These are phyloP conservation scores for Neotoma lepida DNA, from an alignment of 2,113 vertebrate genomes.

Conservation along the genomic window DNA sequence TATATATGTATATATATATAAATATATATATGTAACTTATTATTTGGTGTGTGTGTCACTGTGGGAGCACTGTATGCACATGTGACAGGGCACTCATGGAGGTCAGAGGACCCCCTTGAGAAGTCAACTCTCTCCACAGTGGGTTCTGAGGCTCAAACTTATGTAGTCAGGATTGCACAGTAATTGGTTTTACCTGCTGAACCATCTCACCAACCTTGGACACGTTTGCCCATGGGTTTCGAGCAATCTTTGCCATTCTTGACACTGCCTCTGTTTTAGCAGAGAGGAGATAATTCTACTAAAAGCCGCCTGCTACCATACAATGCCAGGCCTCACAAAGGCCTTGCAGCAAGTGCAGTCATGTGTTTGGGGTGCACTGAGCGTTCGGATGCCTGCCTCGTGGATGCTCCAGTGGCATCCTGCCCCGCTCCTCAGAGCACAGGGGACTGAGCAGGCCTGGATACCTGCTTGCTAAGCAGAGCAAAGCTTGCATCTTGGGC, in stretches of 20 bases:
- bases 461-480: conserved; percentile 62
- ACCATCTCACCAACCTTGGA: not conserved
- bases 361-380: not conserved
- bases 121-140: not conserved
- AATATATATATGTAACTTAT: not conserved
- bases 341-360: not conserved
- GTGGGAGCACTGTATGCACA: not conserved
- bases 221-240: not conserved
- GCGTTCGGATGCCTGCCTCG: not conserved
- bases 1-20: no score
- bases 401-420: not conserved
- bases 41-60: not conserved
- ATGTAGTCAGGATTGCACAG: not conserved
- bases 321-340: not conserved
- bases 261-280: not conserved
- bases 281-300: not conserved
- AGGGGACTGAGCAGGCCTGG: not conserved
- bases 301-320: not conserved
- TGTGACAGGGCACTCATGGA: not conserved
- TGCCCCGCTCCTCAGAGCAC: not conserved
- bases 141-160: not conserved
- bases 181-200: not conserved
- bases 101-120: not conserved
- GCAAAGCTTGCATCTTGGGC: conserved; percentile 33
- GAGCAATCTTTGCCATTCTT: not conserved